Base-by-base conservation (phyloP, 2,888 invertebrate genomes). In the Chrysolina oricalcia region DNA sequence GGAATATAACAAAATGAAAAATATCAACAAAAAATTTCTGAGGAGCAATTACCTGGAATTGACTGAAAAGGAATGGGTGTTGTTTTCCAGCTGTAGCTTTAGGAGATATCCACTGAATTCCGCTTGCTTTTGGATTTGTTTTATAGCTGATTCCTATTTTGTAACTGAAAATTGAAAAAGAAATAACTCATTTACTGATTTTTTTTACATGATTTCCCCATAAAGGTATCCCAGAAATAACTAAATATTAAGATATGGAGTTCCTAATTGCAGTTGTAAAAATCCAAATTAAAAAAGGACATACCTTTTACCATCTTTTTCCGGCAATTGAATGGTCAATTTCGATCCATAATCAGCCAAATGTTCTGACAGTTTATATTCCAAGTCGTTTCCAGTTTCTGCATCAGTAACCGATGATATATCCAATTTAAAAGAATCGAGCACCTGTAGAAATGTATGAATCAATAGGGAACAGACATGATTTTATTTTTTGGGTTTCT, bases 81-180 rank as follows among this genome's bases (percentile, higher is more conserved):
- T 92, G 91, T 86, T 96, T 96, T 74, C 97, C 97, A 11, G 95
- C 92, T 0, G 98, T 98, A 89, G 97, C 97, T 80, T 93, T 92
- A 0, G 96, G 93, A 23, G 92, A 92, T 78, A 98, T 88, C 98
- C 98, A 98, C 88, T 97, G 97, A 69, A 98, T 89, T 0, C 95
- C 98, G 68, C 94, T 93, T 0, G 96, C 95, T n/a, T 91, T 88
- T 1, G 94, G 92, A 15, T 93, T 91, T 0, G 97, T 96, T 84
- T 92, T 92, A 89, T 97, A 98, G 70, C 92, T 90, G 82, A 98
- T 93, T 81, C 89, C 89, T 65, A 94, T 87, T 78, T 89, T 89
- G 79, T 90, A 87, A 59, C 93, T 93, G 86, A 50, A 86, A 86
- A 81, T 46, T 50, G 19, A 48, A 59, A 43, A 59, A 19, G 53